These are phyloP conservation scores for Ctenicera cuprea DNA, from an alignment of 2,888 invertebrate species.

Conservation along the genomic window DNA sequence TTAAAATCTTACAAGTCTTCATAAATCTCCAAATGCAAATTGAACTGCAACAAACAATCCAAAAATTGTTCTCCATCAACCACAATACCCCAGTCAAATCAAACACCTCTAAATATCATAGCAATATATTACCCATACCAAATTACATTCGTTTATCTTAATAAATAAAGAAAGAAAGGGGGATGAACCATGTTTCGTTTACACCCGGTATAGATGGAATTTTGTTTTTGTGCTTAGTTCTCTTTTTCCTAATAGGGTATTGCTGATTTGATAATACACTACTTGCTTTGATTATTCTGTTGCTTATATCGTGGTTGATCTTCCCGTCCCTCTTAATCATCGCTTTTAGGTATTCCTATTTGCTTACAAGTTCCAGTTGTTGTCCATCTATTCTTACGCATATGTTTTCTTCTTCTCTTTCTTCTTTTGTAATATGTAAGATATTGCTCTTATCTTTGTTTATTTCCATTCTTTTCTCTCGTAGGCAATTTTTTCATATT, in stretches of 20 bases:
- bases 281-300: slow-evolving; percentile 21
- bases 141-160: too few relatives aligned
- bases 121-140: too few relatives aligned
- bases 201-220: slow-evolving; percentile 57
- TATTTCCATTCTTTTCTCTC: background rate
- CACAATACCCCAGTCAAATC: too few relatives aligned
- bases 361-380: background rate
- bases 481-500: too few relatives aligned
- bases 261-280: slow-evolving; percentile 18
- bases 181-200: too few relatives aligned
- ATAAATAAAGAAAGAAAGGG: too few relatives aligned
- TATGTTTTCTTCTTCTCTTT: background rate
- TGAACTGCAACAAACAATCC: too few relatives aligned
- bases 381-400: too few relatives aligned
- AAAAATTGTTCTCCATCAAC: too few relatives aligned
- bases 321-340: background rate
- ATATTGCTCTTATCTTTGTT: slow-evolving; percentile 2
- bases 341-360: slow-evolving; percentile 12
- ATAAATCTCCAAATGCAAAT: too few relatives aligned
- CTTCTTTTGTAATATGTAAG: slow-evolving; percentile 8
- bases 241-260: background rate
- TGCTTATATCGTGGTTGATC: slow-evolving; percentile 6
- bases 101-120: too few relatives aligned
- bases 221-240: slow-evolving; percentile 19
- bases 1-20: too few relatives aligned